Evolutionary conservation across 2,888 invertebrate species (phyloP), one percentile per base, ranked within the genome.

Genomic region (Melieria omissa): DNA sequence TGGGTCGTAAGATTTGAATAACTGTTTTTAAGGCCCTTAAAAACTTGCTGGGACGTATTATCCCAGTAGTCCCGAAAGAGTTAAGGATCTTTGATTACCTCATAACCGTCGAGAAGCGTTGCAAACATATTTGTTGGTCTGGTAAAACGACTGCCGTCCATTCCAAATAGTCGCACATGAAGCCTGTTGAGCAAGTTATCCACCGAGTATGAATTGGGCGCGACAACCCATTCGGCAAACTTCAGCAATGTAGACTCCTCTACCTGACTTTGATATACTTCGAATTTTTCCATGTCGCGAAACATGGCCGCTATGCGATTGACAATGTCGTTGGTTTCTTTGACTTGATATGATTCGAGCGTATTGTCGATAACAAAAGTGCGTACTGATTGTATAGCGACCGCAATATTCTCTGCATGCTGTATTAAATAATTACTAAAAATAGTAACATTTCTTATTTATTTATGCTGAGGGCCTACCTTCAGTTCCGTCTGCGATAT

Each of bases 211-310:
- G 90, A 85, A 77, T 89, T 89, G 79, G 91, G 91, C 2, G 92
- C 91, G 7, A 92, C 90, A 66, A 91, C 90, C 84, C 89, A 89
- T 75, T 86, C 87, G 0, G 93, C 92, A 80, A 93, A 93, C 80
- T 91, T 89, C 81, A 91, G 88, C 77, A 93, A 80, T 5, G 93
- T 94, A 73, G 88, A 88, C 29, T 29, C 29, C 29, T 29, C 29
- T 29, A 29, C 2, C 29, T 29, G 29, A 29, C 29, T 29, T 29
- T 29, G 29, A 29, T 29, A 29, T 70, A 86, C 81, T 82, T 93
- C 92, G 77, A 90, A 85, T 61, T 86, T 86, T 44, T 86, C 81
- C 89, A 92, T 91, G 75, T 88, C 86, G 12, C 86, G 81, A 75
- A 90, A 89, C 41, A 89, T 88, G 47, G 89, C 86, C 70, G 90